A percentile compares a stretch with the other conserved stretches of the same genome.
Conservation (phyloP, 2,113 vertebrate genomes). For the Erinaceus europaeus region DNA sequence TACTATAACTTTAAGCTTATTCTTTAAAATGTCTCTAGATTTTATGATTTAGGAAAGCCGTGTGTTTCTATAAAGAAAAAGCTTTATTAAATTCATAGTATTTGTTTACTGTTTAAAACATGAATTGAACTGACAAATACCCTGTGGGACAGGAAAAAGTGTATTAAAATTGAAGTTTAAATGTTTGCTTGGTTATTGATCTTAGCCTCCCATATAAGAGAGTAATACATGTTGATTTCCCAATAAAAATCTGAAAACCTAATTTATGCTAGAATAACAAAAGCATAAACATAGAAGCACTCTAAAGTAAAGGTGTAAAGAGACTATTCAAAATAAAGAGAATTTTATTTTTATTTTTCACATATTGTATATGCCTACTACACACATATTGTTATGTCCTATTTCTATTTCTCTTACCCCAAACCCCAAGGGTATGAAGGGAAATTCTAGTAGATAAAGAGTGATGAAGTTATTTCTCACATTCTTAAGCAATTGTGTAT, state of each 20-base stretch:
- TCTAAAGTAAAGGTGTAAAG: neutral
- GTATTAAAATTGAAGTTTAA: neutral
- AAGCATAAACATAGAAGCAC: neutral
- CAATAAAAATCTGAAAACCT: neutral
- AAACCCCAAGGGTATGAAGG: neutral
- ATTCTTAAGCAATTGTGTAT: neutral
- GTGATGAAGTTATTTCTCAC: neutral
- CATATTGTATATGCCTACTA: too few relatives aligned
- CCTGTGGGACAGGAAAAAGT: neutral
- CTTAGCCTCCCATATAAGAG: neutral
- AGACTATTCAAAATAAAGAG: slow-evolving; percentile 3
- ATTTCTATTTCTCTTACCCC: neutral
- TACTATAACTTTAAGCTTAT: neutral
- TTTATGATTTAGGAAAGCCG: neutral
- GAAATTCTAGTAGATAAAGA: neutral
- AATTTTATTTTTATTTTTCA: neutral
- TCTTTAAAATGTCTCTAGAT: neutral
- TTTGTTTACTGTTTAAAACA: neutral
- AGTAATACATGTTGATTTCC: neutral
- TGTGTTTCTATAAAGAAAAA: neutral
- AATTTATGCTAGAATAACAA: neutral
- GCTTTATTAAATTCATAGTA: neutral
- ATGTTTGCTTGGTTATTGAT: neutral
- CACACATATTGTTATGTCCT: neutral
- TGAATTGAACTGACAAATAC: neutral